Percentiles rank a stretch among this genome's conserved stretches.
Evolutionary conservation across 2,888 invertebrate species (phyloP).

Genomic region (Trichopoda pennipes): DNA sequence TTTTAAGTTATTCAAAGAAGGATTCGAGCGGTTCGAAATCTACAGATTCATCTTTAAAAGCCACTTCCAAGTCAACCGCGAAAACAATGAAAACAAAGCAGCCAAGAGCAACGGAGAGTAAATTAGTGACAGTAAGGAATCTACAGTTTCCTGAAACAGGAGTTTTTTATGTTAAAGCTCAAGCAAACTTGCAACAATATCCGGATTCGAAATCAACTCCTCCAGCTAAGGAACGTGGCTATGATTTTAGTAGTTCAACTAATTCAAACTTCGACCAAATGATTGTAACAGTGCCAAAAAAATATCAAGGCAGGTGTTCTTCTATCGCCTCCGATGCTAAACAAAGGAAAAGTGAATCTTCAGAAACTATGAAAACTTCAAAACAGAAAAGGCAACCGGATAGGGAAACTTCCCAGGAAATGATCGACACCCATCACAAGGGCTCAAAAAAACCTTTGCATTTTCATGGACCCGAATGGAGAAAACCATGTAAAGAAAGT

Average conservation of each 20-base stretch:
- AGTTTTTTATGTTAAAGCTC: constrained; percentile 20
- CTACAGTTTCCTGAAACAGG: constrained; percentile 71
- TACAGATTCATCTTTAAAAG: constrained; percentile 5
- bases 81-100: not conserved
- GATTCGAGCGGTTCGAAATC: not conserved
- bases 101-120: constrained; percentile 18
- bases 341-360: not conserved
- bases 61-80: not conserved
- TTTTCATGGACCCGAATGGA: constrained; percentile 72
- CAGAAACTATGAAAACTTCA: constrained; percentile 28
- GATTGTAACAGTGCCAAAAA: constrained; percentile 70
- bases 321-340: constrained; percentile 37
- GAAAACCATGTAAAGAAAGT: constrained; percentile 74
- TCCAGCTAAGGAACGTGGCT: constrained; percentile 64
- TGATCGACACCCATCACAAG: constrained; percentile 71
- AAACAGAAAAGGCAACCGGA: not conserved
- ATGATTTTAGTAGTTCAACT: constrained; percentile 73
- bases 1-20: not conserved
- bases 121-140: constrained; percentile 71
- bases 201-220: constrained; percentile 43
- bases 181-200: constrained; percentile 5
- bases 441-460: constrained; percentile 68
- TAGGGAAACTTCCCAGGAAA: constrained; percentile 70
- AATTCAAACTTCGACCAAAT: constrained; percentile 72
- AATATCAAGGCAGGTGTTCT: constrained; percentile 65